Base-by-base conservation (phyloP, 2,797 vertebrate genomes). In the Danio choprae region DNA sequence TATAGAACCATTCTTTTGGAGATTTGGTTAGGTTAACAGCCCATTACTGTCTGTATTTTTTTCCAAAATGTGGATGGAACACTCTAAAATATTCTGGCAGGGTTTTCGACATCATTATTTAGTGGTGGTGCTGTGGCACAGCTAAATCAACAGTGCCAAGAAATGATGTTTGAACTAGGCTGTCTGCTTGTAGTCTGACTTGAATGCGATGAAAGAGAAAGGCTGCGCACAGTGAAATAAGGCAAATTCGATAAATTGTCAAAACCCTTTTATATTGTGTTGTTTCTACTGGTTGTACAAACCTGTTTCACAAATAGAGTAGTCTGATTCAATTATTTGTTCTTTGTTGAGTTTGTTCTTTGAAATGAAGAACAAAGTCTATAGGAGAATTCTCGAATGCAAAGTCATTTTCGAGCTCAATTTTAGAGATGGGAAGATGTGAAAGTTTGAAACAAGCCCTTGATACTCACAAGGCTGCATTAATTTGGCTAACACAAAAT, bases 101-200 rank as follows among this genome's bases (percentile, higher is more conserved):
- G 13, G 68, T 55, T 70, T 55, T 6, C 13, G 58, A 29, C 40
- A 58, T 72, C 13, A 0, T 9, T 72, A 44, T 44, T 56, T 70
- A 44, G 40, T 41, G 13, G n/a, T 38, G 51, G 38, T 72, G 40
- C 40, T 72, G 53, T 72, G 40, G 41, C 18, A 15, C 7, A 12
- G 56, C 38, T 72, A 50, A 70, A 22, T 72, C 38, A 58, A 58
- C 38, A 58, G n/a, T 72, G 69, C 38, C 53, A 72, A 72, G 11
- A 56, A 44, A 72, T 72, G 1, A 58, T 58, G 53, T 58, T 72
- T 55, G 50, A 55, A 20, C 53, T 72, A 8, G 40, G 13, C 50
- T 70, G 50, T 70, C 36, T 70, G 69, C 18, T 72, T 72, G 12
- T 22, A 29, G 40, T 44, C 69, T 72, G 51, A 16, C 40, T 22